Base-by-base conservation (phyloP, 2,113 vertebrate species). In the Riparia riparia region DNA sequence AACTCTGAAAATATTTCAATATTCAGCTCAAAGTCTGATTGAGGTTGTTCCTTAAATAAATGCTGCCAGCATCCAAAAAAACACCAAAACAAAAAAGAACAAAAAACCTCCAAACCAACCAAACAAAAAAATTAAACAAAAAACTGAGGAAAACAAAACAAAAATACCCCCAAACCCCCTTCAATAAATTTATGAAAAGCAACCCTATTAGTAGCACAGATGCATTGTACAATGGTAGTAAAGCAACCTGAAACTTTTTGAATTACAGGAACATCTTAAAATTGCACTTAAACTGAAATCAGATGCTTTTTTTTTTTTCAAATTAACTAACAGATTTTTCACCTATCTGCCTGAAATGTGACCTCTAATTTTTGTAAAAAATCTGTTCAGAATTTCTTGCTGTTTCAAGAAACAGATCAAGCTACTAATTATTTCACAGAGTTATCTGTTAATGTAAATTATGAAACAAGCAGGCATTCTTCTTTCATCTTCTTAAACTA, bases 91-190 rank as follows among this genome's bases (percentile, higher is more conserved):
- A 7, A 31, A 54, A 44, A 15, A 5, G 14, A 39, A 37, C 7
- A 53, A 34, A 58, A 42, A 18, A 12, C 10, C 10, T 37, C 17
- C 3, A 41, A 60, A n/a, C 3, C 10, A 60, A 51, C 1, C 25
- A 15, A 65, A 20, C 26, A 39, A 50, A 78, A 78, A 50, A 39
- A 14, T 5, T 7, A 39, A 39, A 31, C 7, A 7, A 72, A n/a
- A 26, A 16, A 5, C 2, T 4, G 49, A 39, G 12, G 2, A 63
- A 26, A 26, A 61, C 3, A 15, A 19, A 63, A 17, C 14, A 54
- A 63, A 63, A 64, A 14, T 6, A 64, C 0, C 15, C 14, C 5
- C 29, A 8, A 60, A 22, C 0, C 4, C 4, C 19, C 17, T 7
- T 9, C 24, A 73, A 9, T 31, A 73, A 22, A n/a, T 73, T 76